phyloP scores from a whole-genome alignment of 1,140 invertebrate genomes.

The Aphaenogaster ashmeadi region DNA sequence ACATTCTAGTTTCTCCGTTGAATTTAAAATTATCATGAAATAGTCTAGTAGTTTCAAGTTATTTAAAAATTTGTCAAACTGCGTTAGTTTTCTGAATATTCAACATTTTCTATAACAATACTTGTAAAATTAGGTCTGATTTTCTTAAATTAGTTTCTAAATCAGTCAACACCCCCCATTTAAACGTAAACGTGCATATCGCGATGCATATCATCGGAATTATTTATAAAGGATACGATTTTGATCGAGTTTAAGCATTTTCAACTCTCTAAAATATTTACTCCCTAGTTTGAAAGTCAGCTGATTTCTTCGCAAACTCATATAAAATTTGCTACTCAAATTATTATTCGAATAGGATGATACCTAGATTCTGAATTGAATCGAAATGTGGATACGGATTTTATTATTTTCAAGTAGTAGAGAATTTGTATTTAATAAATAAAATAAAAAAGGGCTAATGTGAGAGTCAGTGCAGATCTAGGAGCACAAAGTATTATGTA shows the following conservation, averaged over 20 bases:
- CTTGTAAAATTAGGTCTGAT: neutral
- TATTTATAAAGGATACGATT: neutral
- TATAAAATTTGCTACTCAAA: neutral
- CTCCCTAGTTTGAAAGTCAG: neutral
- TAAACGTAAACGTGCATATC: neutral
- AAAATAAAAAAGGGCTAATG: no score
- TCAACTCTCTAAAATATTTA: neutral
- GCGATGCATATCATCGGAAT: neutral
- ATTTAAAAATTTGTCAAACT: neutral
- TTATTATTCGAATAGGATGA: neutral
- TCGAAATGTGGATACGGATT: no score
- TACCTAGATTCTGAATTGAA: no score
- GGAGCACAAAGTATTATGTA: no score
- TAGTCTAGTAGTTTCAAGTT: neutral
- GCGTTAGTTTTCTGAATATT: neutral
- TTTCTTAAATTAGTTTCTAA: neutral
- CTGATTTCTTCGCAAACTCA: neutral
- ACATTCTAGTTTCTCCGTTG: neutral
- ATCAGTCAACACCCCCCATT: neutral
- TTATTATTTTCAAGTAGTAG: no score
- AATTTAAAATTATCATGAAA: neutral
- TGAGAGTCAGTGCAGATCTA: no score
- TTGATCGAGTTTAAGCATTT: neutral
- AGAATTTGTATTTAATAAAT: no score
- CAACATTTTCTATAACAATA: slow-evolving; percentile 2